A percentile compares a stretch with the other conserved stretches of the same genome.
Conservation (phyloP, 1,140 invertebrate genomes). For the Meteorus sp. region DNA sequence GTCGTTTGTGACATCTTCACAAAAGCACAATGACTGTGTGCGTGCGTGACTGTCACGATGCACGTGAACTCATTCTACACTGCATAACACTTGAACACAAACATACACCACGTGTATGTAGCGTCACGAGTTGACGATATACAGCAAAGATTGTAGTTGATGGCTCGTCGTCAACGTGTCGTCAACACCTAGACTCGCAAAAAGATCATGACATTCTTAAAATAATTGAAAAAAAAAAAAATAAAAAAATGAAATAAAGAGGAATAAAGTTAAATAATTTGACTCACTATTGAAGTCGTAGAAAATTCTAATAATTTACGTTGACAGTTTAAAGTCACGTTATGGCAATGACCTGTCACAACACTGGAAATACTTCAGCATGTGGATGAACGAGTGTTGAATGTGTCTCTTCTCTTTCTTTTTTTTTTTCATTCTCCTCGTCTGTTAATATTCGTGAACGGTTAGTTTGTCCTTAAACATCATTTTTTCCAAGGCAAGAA, state of each 20-base stretch:
- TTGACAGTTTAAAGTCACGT: not conserved
- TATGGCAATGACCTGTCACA: constrained; percentile 2
- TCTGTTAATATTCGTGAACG: constrained; percentile 1
- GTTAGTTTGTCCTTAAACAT: constrained; percentile 1
- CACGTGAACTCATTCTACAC: too few relatives aligned
- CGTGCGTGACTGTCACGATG: constrained; percentile 13
- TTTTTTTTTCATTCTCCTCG: not conserved
- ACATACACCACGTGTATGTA: too few relatives aligned
- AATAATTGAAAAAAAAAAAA: constrained; percentile 1
- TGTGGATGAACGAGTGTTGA: not conserved
- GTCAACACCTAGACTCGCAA: not conserved
- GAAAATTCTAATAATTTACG: not conserved
- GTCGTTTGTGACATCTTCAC: constrained; percentile 26
- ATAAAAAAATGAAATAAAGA: not conserved
- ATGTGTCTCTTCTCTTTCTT: not conserved
- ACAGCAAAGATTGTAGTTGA: not conserved
- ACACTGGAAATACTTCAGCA: not conserved
- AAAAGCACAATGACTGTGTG: constrained; percentile 30
- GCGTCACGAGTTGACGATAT: too few relatives aligned
- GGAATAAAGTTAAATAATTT: not conserved
- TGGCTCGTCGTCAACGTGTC: constrained; percentile 2
- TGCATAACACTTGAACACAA: too few relatives aligned
- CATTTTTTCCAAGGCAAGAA: too few relatives aligned
- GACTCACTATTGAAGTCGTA: not conserved
- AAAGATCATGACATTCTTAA: constrained; percentile 4